A percentile compares a stretch with the other conserved stretches of the same genome.
phyloP scores from a whole-genome alignment of 2,888 invertebrate species.

The Lithophane socia region DNA sequence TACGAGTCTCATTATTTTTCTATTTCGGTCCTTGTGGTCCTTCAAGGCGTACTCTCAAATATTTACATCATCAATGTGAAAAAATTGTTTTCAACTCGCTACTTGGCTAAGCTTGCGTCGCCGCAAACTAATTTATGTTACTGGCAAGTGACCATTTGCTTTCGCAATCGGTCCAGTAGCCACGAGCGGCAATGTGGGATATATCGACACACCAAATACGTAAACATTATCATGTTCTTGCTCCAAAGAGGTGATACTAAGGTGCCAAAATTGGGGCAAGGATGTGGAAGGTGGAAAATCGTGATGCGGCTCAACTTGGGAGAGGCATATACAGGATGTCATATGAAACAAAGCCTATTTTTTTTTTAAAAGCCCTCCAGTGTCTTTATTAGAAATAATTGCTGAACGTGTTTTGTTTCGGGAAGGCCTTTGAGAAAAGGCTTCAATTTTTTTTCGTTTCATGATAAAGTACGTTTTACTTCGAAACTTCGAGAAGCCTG shows the following conservation, averaged over 20 bases:
- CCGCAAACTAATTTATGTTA: slow-evolving; percentile 48
- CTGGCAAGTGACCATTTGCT: slow-evolving; percentile 63
- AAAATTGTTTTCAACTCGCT: neutral
- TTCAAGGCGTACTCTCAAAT: neutral
- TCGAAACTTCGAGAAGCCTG: neutral
- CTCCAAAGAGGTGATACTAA: slow-evolving; percentile 16
- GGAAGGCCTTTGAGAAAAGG: too few species aligned
- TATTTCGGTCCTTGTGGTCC: neutral
- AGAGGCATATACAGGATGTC: neutral
- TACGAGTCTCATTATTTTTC: neutral
- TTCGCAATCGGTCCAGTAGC: slow-evolving; percentile 62
- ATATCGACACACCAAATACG: slow-evolving; percentile 50
- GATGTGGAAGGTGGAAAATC: neutral
- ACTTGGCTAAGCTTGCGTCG: slow-evolving; percentile 18
- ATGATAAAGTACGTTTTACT: neutral
- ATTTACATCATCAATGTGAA: neutral
- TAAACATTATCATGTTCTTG: slow-evolving; percentile 41
- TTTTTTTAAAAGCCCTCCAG: too few species aligned
- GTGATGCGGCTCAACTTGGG: too few species aligned
- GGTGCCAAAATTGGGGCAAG: slow-evolving; percentile 3
- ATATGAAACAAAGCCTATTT: too few species aligned
- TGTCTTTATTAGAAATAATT: too few species aligned
- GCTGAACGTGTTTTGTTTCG: too few species aligned
- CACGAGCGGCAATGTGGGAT: slow-evolving; percentile 51
- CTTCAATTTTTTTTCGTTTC: too few species aligned